phyloP scores from a whole-genome alignment of 2,113 vertebrate genomes.

The Mobula birostris region DNA sequence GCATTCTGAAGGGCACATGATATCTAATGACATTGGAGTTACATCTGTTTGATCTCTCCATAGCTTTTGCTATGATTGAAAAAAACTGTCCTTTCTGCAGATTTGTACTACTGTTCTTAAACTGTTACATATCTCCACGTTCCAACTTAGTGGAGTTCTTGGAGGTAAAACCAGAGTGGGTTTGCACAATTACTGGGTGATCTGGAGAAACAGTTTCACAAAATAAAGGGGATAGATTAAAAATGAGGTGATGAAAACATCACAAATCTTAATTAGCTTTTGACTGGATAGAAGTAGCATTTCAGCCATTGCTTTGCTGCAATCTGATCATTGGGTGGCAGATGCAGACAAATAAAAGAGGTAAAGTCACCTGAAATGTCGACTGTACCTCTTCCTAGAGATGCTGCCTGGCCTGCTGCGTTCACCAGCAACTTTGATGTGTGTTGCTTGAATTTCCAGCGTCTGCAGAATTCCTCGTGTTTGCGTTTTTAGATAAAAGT shows the following conservation, averaged over 20 bases:
- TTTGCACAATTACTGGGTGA: background rate
- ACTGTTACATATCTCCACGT: background rate
- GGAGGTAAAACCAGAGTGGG: background rate
- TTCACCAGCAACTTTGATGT: too few species aligned
- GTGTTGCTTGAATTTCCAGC: too few species aligned
- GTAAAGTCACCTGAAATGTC: too few species aligned
- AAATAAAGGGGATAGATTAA: background rate
- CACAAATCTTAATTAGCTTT: background rate
- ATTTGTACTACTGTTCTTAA: background rate
- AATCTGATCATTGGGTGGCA: background rate
- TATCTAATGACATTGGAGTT: background rate
- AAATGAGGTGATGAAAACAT: background rate
- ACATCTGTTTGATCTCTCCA: background rate
- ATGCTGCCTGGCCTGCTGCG: too few species aligned
- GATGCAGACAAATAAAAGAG: background rate
- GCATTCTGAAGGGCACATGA: background rate
- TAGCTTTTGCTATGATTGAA: constrained; percentile 6
- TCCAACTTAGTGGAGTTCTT: background rate
- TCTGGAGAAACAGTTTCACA: background rate
- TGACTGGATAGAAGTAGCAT: background rate
- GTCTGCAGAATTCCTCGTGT: too few species aligned
- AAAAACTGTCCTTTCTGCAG: background rate
- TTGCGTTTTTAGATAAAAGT: too few species aligned
- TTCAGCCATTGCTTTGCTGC: background rate
- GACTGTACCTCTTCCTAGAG: too few species aligned